Conservation (phyloP, 2,888 invertebrate genomes). For the Geophilus truncorum region DNA sequence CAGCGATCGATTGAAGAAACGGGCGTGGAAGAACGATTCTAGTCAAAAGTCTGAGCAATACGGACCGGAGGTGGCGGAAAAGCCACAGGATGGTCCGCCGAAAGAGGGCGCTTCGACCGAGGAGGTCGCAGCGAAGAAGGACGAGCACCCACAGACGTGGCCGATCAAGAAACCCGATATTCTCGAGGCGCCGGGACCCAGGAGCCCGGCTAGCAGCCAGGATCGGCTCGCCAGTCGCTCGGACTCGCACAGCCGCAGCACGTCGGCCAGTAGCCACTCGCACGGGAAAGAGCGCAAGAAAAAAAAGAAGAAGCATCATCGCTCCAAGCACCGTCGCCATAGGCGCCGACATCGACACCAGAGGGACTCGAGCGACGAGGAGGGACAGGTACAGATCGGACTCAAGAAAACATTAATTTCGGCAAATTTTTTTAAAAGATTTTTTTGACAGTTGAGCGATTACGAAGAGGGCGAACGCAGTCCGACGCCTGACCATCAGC, state of each 20-base stretch:
- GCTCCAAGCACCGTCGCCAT: slow-evolving; percentile 31
- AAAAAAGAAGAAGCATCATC: slow-evolving; percentile 34
- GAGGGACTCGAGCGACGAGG: slow-evolving; percentile 19
- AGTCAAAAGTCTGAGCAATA: neutral
- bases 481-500: slow-evolving; percentile 25
- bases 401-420: too few relatives aligned
- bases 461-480: slow-evolving; percentile 33
- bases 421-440: too few relatives aligned
- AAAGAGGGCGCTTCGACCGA: neutral
- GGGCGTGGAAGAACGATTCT: slow-evolving; percentile 25
- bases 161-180: neutral
- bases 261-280: slow-evolving; percentile 9
- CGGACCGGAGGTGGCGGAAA: neutral
- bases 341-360: slow-evolving; percentile 9
- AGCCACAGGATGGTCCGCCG: neutral
- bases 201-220: slow-evolving; percentile 15
- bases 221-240: neutral
- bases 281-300: slow-evolving; percentile 27
- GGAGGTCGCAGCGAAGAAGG: neutral
- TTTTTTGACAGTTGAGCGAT: slow-evolving; percentile 28
- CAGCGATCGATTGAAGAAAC: neutral
- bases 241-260: slow-evolving; percentile 25
- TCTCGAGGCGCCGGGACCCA: neutral
- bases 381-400: slow-evolving; percentile 31
- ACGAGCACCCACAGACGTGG: neutral